Conservation (phyloP, 2,888 invertebrate genomes). For the Drosophila macrospina region DNA sequence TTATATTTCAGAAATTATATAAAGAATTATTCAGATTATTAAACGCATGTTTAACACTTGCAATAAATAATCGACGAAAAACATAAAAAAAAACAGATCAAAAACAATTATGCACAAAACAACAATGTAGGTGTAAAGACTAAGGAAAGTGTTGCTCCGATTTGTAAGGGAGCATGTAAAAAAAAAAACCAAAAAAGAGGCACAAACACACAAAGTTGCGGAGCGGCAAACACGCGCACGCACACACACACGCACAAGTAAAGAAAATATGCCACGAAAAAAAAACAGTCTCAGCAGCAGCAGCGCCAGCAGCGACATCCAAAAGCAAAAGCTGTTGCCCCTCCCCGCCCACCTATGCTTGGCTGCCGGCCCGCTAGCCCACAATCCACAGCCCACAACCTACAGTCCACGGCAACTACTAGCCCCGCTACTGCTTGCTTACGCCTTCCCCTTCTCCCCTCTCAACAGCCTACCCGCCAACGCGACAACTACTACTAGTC, state of each 20-base stretch:
- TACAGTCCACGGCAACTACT: conserved; percentile 15
- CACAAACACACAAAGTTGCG: conserved; percentile 19
- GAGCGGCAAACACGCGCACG: conserved; percentile 17
- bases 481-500: conserved; percentile 38
- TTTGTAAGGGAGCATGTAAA: conserved; percentile 22
- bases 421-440: no score
- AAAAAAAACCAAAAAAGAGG: conserved; percentile 22
- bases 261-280: conserved; percentile 74
- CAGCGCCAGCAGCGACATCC: conserved; percentile 39
- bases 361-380: not conserved
- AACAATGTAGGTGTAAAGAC: conserved; percentile 5
- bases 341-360: conserved; percentile 21
- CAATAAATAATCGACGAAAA: not conserved
- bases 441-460: not conserved
- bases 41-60: not conserved
- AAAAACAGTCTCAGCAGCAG: conserved; percentile 21
- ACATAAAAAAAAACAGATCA: not conserved
- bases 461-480: conserved; percentile 22
- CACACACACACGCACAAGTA: conserved; percentile 12
- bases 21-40: not conserved
- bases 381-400: not conserved
- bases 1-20: conserved; percentile 17
- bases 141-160: conserved; percentile 11
- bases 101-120: conserved; percentile 2
- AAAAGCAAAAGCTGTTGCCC: conserved; percentile 42